Base-by-base conservation (phyloP, 53 echinoderm and acorn worm species). In the Echinometra lucunter region DNA sequence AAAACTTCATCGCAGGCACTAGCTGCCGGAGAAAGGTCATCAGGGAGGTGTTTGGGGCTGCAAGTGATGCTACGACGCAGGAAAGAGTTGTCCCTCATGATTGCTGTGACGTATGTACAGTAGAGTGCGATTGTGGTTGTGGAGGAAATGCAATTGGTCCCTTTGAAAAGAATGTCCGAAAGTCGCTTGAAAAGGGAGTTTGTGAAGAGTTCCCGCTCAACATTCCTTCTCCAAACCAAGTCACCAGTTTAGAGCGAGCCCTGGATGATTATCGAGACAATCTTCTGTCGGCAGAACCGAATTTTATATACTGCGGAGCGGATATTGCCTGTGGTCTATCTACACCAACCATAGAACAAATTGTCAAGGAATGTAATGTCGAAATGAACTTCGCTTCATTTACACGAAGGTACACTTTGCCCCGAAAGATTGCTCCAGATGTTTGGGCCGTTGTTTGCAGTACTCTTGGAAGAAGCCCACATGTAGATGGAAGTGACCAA, bases 301-400 rank as follows among this genome's bases (percentile, higher is more conserved):
- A 91, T 44, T 42, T 38, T 19, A 58, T 91, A 1, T 91, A 91
- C 91, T 91, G 90, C 30, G 90, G 90, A 27, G 60, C 58, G 2
- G 90, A 89, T 58, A 89, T 89, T 58, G 30, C 90, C 28, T 91
- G 57, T 37, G 91, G 91, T 40, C 66, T 91, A 4, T 15, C 91
- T 19, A 13, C 21, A 66, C 4, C 37, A 34, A 66, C 40, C 25
- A 38, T 91, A 5, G 21, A 37, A 37, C 35, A 66, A 40, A 91
- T 91, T 37, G 10, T 91, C 6, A 66, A 37, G 66, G 91, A 91
- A 32, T 37, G 91, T 35, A 91, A 63, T 37, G 91, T 91, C 2
- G 91, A 91, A 23, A 57, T 63, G 56, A 10, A 56, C 28, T 91
- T 63, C 27, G 6, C 4, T 58, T 2, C 66, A 6, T 91, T 91